Evolutionary conservation across 1,140 invertebrate species (phyloP), one percentile per base, ranked within the genome.

Genomic region (Oryzaephilus surinamensis): DNA sequence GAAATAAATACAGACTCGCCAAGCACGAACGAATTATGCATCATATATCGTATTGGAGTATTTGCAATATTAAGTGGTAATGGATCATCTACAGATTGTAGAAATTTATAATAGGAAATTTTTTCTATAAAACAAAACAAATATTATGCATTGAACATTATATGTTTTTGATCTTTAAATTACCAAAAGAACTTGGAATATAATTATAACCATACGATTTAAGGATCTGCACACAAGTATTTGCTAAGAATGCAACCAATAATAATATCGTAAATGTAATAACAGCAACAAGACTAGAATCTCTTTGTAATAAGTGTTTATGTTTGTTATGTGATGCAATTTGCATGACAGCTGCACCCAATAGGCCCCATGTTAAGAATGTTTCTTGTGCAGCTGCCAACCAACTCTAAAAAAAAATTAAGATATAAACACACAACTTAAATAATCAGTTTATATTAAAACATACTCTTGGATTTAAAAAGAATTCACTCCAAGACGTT

Each of bases 291-390:
- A 87, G 69, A 34, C 76, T 77, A 32, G 83, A 81, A 64, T 91
- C 85, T 34, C 81, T 72, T 57, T 81, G 76, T 2, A 90, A 61
- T n/a, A 77, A 67, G 43, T 74, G 66, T 43, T 77, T 75, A 54
- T 65, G 73, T 52, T 80, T 73, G 60, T 82, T 72, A 57, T 81
- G 77, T 50, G 84, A 84, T 48, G 83, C 77, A 44, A 79, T 75
- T 69, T 80, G 86, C 76, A 84, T 88, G 32, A 83, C 72, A 30
- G 85, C 84, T 2, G 84, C 79, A 1, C 87, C 85, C n/a, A 91
- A 64, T 1, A 92, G 57, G 6, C 85, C 85, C 90, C 89, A 94
- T 0, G 87, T 91, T 14, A 91, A 70, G 57, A 93, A 92, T 1
- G 79, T 78, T 65, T 93, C 89, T 55, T 86, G 77, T 1, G 83